phyloP scores from a whole-genome alignment of 64 coral and sea anemone genomes.

The Dendrophyllia cribrosa region DNA sequence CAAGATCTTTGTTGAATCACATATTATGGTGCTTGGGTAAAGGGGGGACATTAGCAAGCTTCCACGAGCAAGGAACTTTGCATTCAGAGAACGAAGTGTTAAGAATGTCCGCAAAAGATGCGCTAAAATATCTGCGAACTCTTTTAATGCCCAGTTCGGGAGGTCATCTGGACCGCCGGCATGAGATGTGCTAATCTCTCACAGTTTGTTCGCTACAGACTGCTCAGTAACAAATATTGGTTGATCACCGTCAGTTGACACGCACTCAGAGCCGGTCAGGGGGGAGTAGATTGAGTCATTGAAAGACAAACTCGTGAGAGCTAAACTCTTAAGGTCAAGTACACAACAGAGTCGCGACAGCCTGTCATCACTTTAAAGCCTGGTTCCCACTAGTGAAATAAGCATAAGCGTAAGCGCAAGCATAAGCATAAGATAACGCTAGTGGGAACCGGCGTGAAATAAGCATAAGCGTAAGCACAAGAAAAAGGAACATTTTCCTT shows the following conservation, averaged over 20 bases:
- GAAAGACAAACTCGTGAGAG: too few species aligned
- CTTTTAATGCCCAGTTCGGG: constrained; percentile 50
- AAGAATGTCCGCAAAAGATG: constrained; percentile 9
- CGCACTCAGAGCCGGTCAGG: neutral
- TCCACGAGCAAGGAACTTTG: constrained; percentile 36
- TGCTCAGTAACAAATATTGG: constrained; percentile 44
- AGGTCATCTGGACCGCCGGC: constrained; percentile 34
- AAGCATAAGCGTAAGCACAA: too few species aligned
- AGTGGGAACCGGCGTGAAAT: too few species aligned
- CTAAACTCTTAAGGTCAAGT: too few species aligned
- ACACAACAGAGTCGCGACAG: too few species aligned
- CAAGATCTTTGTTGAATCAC: constrained; percentile 35
- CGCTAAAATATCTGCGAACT: constrained; percentile 44
- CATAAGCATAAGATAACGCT: too few species aligned
- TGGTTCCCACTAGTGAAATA: too few species aligned
- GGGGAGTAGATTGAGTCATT: too few species aligned
- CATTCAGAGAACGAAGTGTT: constrained; percentile 39
- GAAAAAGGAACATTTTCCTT: too few species aligned
- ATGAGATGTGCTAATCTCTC: neutral
- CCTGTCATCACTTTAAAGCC: too few species aligned
- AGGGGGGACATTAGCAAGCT: neutral
- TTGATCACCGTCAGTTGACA: constrained; percentile 9
- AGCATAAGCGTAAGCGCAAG: too few species aligned
- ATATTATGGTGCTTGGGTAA: constrained; percentile 5
- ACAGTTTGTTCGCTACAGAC: constrained; percentile 41